These are phyloP conservation scores for Subanguina moxae DNA, from an alignment of 1,140 invertebrate genomes.

Conservation along the genomic window DNA sequence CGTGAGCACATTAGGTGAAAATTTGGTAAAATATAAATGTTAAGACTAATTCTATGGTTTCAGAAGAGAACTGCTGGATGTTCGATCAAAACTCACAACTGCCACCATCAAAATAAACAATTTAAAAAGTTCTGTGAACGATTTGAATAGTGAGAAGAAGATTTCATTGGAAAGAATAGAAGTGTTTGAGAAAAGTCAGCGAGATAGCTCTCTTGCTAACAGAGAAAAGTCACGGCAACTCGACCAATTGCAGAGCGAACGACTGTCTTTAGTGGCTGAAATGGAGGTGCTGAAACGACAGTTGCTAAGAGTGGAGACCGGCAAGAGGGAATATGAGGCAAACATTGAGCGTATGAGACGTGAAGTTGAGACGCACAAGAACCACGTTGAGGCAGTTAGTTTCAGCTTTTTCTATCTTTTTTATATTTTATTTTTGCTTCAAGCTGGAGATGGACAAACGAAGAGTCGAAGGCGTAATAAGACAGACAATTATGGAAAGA, in stretches of 20 bases:
- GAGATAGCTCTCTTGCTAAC: neutral
- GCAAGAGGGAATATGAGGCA: slow-evolving; percentile 3
- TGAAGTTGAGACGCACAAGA: slow-evolving; percentile 8
- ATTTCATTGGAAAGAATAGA: neutral
- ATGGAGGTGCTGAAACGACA: slow-evolving; percentile 1
- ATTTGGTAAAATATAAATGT: neutral
- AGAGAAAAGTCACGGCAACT: neutral
- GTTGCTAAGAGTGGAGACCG: neutral
- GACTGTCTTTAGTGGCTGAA: slow-evolving; percentile 1
- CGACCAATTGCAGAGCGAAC: slow-evolving; percentile 7
- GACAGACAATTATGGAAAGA: slow-evolving; percentile 24
- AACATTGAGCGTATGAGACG: slow-evolving; percentile 4
- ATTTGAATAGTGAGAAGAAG: neutral
- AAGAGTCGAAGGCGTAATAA: slow-evolving; percentile 20
- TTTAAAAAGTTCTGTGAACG: neutral
- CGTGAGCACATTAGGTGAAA: neutral
- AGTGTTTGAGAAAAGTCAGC: neutral
- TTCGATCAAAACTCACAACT: neutral
- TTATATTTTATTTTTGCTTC: neutral
- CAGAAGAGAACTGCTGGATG: neutral
- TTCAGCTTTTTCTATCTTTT: neutral
- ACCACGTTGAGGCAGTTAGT: slow-evolving; percentile 19
- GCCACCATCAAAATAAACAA: neutral
- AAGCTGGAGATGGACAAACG: slow-evolving; percentile 24
- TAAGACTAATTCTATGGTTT: neutral